Evolutionary conservation across 2,113 vertebrate species (phyloP).

Genomic region (Hepsetus odoe): DNA sequence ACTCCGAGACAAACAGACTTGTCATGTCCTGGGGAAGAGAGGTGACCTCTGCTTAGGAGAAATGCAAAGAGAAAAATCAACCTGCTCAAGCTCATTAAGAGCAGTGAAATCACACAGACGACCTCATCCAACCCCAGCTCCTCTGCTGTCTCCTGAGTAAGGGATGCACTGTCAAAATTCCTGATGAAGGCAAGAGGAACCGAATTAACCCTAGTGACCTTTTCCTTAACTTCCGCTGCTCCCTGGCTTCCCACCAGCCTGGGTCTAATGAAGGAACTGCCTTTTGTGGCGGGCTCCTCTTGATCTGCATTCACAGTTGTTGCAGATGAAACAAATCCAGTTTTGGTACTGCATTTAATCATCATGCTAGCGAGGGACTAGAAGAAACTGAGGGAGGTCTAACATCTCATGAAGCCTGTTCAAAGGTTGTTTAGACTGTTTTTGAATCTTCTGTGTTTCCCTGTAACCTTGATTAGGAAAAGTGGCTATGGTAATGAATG

Average conservation of each 20-base stretch:
- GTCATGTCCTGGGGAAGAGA: conserved; percentile 38
- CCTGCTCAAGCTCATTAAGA: conserved; percentile 60
- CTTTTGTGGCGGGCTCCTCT: conserved; percentile 53
- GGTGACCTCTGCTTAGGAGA: conserved; percentile 27
- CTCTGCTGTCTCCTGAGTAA: conserved; percentile 42
- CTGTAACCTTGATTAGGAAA: too few relatives aligned
- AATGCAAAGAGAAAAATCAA: conserved; percentile 43
- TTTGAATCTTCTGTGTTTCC: conserved; percentile 8
- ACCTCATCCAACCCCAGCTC: conserved; percentile 67
- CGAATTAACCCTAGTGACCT: conserved; percentile 74
- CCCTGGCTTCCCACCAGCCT: conserved; percentile 58
- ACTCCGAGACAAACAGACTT: conserved; percentile 18
- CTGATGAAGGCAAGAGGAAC: conserved; percentile 66
- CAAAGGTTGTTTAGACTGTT: conserved; percentile 21
- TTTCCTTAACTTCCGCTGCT: conserved; percentile 53
- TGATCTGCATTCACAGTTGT: conserved; percentile 72
- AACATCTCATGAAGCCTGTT: conserved; percentile 58
- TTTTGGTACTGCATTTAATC: conserved; percentile 71
- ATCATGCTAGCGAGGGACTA: conserved; percentile 62
- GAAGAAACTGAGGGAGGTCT: conserved; percentile 59
- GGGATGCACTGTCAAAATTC: conserved; percentile 70
- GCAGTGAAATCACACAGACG: conserved; percentile 52
- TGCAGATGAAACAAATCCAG: conserved; percentile 78
- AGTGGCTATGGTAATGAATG: too few relatives aligned
- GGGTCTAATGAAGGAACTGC: conserved; percentile 67